Conservation (phyloP, 2,113 vertebrate genomes). For the Brevimyrus niger region DNA sequence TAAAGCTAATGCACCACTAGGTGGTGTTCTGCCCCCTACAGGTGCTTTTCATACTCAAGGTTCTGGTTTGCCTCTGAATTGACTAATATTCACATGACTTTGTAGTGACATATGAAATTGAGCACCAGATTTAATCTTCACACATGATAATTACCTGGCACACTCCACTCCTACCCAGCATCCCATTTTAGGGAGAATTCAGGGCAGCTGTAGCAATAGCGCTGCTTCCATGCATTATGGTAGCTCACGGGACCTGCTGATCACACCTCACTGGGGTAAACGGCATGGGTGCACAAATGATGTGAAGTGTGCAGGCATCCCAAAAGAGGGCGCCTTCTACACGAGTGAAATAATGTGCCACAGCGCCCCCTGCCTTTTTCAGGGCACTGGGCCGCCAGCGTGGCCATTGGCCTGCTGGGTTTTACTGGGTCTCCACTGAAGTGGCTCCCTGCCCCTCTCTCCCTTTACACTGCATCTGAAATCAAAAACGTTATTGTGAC, state of each 20-base stretch:
- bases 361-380: not conserved
- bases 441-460: not conserved
- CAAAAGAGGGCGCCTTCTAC: not conserved
- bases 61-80: constrained; percentile 17
- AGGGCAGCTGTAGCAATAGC: not conserved
- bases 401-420: not conserved
- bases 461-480: not conserved
- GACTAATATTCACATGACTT: not conserved
- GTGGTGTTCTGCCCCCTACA: not conserved
- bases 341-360: not conserved
- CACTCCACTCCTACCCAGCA: not conserved
- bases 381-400: not conserved
- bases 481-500: constrained; percentile 19
- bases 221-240: not conserved
- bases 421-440: not conserved
- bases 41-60: not conserved
- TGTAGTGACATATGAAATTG: not conserved
- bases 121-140: not conserved
- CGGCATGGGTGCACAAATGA: not conserved
- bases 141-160: not conserved
- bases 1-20: not conserved
- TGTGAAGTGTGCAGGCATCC: not conserved
- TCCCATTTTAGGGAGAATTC: not conserved
- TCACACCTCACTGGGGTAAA: not conserved
- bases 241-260: not conserved